Evolutionary conservation across 1,140 invertebrate genomes (phyloP).

Genomic region (Sitophilus oryzae): DNA sequence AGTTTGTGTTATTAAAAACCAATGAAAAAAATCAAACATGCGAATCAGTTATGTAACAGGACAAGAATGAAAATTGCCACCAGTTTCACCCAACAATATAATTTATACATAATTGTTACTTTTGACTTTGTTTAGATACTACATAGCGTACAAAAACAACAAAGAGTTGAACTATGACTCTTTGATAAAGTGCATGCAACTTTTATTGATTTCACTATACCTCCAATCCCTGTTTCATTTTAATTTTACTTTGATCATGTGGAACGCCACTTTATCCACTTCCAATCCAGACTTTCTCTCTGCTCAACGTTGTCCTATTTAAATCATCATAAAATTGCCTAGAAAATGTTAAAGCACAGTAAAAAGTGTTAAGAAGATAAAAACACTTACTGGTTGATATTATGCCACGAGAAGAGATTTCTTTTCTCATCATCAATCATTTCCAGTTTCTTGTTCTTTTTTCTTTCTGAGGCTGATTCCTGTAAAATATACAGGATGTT

Average conservation of each 20-base stretch:
- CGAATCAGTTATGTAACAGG: no score
- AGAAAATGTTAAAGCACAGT: no score
- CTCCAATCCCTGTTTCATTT: constrained; percentile 81
- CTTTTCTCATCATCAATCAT: constrained; percentile 68
- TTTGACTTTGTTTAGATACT: no score
- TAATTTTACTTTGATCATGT: constrained; percentile 79
- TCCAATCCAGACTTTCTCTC: constrained; percentile 60
- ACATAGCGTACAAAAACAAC: no score
- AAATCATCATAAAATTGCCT: constrained; percentile 23
- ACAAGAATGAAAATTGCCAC: neutral
- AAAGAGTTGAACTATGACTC: no score
- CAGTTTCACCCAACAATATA: neutral
- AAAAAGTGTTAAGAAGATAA: no score
- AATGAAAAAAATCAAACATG: neutral
- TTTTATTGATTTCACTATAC: constrained; percentile 3
- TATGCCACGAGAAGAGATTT: constrained; percentile 56
- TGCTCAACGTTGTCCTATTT: constrained; percentile 25
- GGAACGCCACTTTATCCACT: constrained; percentile 82
- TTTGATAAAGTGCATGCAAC: no score
- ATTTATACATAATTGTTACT: no score
- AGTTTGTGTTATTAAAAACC: neutral
- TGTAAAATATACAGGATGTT: constrained; percentile 21
- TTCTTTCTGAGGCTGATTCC: constrained; percentile 41
- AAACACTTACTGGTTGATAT: constrained; percentile 46
- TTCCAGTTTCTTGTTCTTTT: constrained; percentile 54